A percentile compares a stretch with the other conserved stretches of the same genome.
Evolutionary conservation across 2,113 vertebrate genomes (phyloP).

Genomic region (Melanerpes aurifrons): DNA sequence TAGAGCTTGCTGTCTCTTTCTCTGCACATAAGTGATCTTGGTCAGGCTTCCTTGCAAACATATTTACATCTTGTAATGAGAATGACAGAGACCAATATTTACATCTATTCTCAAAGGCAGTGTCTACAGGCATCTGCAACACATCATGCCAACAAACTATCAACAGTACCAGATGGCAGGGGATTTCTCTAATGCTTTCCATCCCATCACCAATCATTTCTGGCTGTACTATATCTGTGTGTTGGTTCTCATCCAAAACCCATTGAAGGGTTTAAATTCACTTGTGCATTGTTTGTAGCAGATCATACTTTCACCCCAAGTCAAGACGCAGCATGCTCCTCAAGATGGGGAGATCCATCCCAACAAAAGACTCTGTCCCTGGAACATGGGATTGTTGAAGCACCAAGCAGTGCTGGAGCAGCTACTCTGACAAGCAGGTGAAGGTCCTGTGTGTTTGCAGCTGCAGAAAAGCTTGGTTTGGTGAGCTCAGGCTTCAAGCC

Average conservation of each 20-base stretch:
- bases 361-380: too few relatives aligned
- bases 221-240: neutral
- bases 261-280: neutral
- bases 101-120: neutral
- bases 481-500: neutral
- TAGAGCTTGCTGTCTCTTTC: neutral
- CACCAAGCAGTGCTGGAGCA: accelerated
- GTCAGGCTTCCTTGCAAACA: neutral
- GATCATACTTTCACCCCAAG: neutral
- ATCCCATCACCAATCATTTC: neutral
- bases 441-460: neutral
- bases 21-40: neutral
- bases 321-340: neutral
- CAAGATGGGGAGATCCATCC: neutral
- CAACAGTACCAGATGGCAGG: neutral
- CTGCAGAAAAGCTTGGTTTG: accelerated
- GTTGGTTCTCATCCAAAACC: neutral
- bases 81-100: neutral
- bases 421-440: accelerated
- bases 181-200: neutral
- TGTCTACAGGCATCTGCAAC: neutral
- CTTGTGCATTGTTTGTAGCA: neutral
- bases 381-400: neutral
- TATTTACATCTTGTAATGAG: neutral
- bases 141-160: neutral